Base-by-base conservation (phyloP, 2,113 vertebrate species). In the Cyphomyrus discorhynchus region DNA sequence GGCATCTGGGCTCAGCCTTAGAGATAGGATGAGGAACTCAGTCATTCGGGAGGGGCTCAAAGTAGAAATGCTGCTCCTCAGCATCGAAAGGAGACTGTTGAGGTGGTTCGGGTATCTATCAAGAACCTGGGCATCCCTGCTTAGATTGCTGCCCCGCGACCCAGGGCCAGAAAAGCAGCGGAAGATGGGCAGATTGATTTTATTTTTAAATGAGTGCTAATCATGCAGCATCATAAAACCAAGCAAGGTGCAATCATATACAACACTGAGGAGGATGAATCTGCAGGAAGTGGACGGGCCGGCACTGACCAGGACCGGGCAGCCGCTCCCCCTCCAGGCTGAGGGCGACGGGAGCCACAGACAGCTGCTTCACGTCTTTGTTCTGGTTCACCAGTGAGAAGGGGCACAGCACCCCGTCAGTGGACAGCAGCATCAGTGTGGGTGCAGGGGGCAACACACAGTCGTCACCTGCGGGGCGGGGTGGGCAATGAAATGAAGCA, bases 331-430 rank as follows among this genome's bases (percentile, higher is more conserved):
- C 98, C 3, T 94, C 97, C 87, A 96, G 1, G 0, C 92, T 8
- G 62, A 99, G 94, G 0, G 80, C 85, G 56, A 93, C 91, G 0
- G 97, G 94, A 0, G 93, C 91, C 49, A 93, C 91, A 0, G 97
- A 94, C 15, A 98, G 93, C 0, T 97, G 95, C 83, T 96, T 96
- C 3, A 95, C 93, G 0, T 97, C 97, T 0, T 96, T 96, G 90
- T 97, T 99, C 88, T 96, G 94, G 91, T 99, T 99, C 90, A 99
- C 96, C 93, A 99, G 96, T 21, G 98, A 96, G 92, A 99, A 99
- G 0, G 98, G 98, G 92, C 98, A 99, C 39, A 99, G 95, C 0
- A 99, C 95, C 9, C 98, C 98, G 24, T 99, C 98, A 0, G 98
- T 99, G 31, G 98, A 99, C 5, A 99, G 96, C 90, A 99, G 92